These are phyloP conservation scores for Lathamus discolor DNA, from an alignment of 2,113 vertebrate genomes.

Conservation along the genomic window DNA sequence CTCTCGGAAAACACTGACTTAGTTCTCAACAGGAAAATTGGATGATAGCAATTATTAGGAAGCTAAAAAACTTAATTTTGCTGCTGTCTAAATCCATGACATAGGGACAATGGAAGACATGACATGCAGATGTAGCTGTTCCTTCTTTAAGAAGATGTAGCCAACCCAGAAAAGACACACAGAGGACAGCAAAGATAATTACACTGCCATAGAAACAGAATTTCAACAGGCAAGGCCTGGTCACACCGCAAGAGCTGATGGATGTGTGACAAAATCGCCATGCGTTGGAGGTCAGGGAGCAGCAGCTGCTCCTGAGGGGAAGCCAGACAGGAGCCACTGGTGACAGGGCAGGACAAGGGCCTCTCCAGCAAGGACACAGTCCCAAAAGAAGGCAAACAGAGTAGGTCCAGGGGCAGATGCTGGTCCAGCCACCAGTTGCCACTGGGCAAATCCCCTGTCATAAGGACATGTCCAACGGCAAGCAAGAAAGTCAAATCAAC, in stretches of 20 bases:
- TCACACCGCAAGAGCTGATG: not conserved
- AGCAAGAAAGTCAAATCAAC: not conserved
- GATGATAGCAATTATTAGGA: not conserved
- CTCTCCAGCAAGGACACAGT: not conserved
- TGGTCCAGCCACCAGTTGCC: not conserved
- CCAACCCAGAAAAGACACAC: not conserved
- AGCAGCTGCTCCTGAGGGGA: not conserved
- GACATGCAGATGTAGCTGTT: not conserved
- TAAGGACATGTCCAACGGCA: not conserved
- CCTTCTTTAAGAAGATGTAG: not conserved
- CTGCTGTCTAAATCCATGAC: not conserved
- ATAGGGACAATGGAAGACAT: not conserved
- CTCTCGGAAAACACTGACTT: not conserved
- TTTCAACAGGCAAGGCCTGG: not conserved
- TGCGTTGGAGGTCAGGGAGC: not conserved
- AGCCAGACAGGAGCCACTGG: not conserved
- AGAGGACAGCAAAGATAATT: not conserved
- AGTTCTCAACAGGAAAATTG: not conserved
- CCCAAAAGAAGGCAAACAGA: not conserved
- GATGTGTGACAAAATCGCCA: not conserved
- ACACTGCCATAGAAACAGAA: not conserved
- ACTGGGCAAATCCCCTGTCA: rapidly evolving
- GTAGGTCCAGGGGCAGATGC: not conserved
- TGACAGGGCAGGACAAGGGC: not conserved
- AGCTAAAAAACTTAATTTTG: not conserved